These are phyloP conservation scores for Sinocyclocheilus maitianheensis DNA, from an alignment of 2,113 vertebrate genomes.

Conservation along the genomic window DNA sequence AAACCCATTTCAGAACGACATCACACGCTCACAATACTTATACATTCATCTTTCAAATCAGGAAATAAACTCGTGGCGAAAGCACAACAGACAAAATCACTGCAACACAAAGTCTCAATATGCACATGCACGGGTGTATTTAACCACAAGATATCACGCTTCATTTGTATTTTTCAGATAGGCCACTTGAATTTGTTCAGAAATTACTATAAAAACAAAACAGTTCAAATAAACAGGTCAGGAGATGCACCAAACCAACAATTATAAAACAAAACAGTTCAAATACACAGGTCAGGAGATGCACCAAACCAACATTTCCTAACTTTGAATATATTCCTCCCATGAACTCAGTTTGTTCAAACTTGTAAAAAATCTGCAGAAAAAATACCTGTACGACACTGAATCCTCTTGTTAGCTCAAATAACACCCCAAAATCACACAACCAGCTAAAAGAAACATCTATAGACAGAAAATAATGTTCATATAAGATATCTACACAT, in stretches of 20 bases:
- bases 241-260: neutral
- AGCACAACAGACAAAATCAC: slow-evolving; percentile 37
- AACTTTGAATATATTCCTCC: neutral
- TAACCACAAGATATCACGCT: neutral
- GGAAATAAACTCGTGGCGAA: slow-evolving; percentile 15
- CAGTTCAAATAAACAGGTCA: no score
- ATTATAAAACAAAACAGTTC: neutral
- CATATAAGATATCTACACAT: slow-evolving; percentile 18
- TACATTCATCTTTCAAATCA: slow-evolving; percentile 21
- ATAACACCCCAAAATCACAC: slow-evolving; percentile 28
- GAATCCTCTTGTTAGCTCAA: neutral
- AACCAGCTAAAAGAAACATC: slow-evolving; percentile 24
- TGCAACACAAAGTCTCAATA: slow-evolving; percentile 23
- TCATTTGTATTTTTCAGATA: neutral
- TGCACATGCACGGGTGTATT: slow-evolving; percentile 47
- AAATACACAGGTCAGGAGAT: neutral
- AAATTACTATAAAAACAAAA: neutral
- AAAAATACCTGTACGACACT: no score
- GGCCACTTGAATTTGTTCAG: slow-evolving; percentile 21
- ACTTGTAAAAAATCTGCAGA: neutral
- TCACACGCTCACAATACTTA: slow-evolving; percentile 41
- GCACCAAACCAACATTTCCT: no score
- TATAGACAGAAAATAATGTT: slow-evolving; percentile 11
- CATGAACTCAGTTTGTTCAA: neutral
- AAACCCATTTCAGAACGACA: slow-evolving; percentile 21